A percentile compares a stretch with the other conserved stretches of the same genome.
Conservation (phyloP, 2,797 vertebrate species). For the Anguilla megastoma region DNA sequence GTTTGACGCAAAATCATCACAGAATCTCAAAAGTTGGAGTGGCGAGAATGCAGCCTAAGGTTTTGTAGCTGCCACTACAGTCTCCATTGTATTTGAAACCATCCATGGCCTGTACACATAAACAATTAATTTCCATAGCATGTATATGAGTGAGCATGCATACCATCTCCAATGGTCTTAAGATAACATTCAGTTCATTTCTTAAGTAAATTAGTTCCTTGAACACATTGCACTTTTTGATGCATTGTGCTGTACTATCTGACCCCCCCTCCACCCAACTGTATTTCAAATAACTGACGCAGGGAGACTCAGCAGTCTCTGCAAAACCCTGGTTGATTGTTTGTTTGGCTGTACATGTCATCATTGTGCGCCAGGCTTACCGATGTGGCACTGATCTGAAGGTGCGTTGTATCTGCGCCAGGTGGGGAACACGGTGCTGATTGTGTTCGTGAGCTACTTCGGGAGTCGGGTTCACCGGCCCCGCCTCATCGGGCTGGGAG, state of each 20-base stretch:
- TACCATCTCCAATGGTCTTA: background rate
- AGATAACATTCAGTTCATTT: background rate
- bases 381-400: background rate
- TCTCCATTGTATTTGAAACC: background rate
- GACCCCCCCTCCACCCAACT: background rate
- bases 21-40: too few relatives aligned
- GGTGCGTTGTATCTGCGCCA: slow-evolving; percentile 49
- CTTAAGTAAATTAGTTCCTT: background rate
- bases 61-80: background rate
- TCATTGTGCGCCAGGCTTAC: background rate
- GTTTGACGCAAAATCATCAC: too few relatives aligned
- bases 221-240: background rate
- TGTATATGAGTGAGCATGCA: background rate
- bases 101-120: background rate
- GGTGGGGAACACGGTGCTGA: slow-evolving; percentile 89
- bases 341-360: background rate
- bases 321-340: background rate
- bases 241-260: background rate
- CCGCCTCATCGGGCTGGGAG: slow-evolving; percentile 82
- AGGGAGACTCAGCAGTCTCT: background rate
- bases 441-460: slow-evolving; percentile 95
- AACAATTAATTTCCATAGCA: background rate
- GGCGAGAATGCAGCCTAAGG: too few relatives aligned
- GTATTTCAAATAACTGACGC: background rate
- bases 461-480: slow-evolving; percentile 91